Evolutionary conservation across 2,113 vertebrate species (phyloP), one percentile per base, ranked within the genome.

Genomic region (Sinocyclocheilus maitianheensis): DNA sequence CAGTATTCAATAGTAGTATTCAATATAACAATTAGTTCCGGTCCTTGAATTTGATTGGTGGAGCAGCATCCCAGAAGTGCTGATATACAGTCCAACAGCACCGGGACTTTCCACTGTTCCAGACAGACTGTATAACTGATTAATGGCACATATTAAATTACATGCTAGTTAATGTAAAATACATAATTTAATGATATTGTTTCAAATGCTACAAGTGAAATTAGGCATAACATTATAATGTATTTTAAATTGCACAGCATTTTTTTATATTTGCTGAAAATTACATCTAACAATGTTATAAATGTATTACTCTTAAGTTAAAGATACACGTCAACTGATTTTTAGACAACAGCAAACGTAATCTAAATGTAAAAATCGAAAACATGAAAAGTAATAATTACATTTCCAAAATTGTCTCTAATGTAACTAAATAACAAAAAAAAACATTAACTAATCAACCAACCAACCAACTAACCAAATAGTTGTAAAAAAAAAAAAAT

Each of bases 21-120:
- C 22, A 16, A 76, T 76, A 76, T 76, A 13, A 76, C 74, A 76
- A n/a, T 76, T 76, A 76, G 74, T 51, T 51, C 12, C 43, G 5
- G 43, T 76, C 22, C n/a, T 76, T 76, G 74, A 51, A 51, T 76
- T 72, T 74, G 71, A 74, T 43, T 74, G 69, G 69, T 43, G 12
- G 37, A 72, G 69, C 37, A 72, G 37, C 69, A 72, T 72, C 20
- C 1, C 20, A 43, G 11, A 72, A 72, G 34, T 43, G 69, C 72
- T 75, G 72, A 48, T 75, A 14, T 43, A 75, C 72, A 75, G 20
- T 24, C 22, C 20, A 14, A 24, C 40, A 48, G 43, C 43, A 48
- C 72, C 1, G n/a, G 43, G n/a, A 24, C 43, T 24, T 48, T 75
- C 12, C 11, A 16, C 22, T 75, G 22, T 14, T 48, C 12, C 9